phyloP scores from a whole-genome alignment of 1,140 invertebrate species.

The Temnothorax longispinosus region DNA sequence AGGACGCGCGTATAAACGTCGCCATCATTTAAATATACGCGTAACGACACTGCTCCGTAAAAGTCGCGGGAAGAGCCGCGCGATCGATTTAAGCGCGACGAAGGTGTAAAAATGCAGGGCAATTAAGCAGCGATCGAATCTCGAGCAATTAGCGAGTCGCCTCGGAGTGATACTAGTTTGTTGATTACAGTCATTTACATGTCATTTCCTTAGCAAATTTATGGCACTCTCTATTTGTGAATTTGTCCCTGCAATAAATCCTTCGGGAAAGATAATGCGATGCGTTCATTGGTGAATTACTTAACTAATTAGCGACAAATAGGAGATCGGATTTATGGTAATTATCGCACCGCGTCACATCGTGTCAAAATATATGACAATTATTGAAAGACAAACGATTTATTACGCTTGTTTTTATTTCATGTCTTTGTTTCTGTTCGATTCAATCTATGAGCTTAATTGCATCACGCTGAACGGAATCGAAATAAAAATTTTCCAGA shows the following conservation, averaged over 20 bases:
- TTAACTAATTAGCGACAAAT: background rate
- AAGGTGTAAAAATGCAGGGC: background rate
- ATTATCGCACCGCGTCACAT: background rate
- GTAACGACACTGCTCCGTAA: background rate
- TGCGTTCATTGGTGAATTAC: background rate
- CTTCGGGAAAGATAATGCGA: background rate
- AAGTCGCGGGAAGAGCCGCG: background rate
- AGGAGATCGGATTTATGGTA: background rate
- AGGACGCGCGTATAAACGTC: background rate
- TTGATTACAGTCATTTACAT: conserved; percentile 1
- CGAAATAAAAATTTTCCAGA: background rate
- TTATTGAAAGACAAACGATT: background rate
- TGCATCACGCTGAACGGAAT: background rate
- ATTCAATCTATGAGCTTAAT: background rate
- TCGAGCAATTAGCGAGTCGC: conserved; percentile 12
- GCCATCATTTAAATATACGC: conserved; percentile 5
- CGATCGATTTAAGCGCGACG: conserved; percentile 14
- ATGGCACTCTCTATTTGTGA: background rate
- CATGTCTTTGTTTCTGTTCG: background rate
- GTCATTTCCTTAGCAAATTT: background rate
- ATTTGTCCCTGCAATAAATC: background rate
- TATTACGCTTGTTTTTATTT: background rate
- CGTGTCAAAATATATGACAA: background rate
- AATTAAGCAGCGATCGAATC: conserved; percentile 28
- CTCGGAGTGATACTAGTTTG: background rate